phyloP scores from a whole-genome alignment of 2,797 vertebrate species.

The Myioborus miniatus region DNA sequence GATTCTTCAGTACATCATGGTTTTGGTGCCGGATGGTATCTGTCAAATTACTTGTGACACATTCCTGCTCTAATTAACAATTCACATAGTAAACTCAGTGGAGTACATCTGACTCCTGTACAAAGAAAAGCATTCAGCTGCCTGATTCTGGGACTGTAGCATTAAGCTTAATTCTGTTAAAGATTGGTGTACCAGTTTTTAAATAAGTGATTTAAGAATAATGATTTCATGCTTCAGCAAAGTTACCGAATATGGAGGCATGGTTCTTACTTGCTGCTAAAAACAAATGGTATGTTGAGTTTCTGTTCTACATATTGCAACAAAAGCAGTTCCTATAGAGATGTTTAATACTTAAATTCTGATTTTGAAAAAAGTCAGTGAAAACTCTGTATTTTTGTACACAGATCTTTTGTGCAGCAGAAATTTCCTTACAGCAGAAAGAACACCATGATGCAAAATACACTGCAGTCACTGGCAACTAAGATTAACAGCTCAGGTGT shows the following conservation, averaged over 20 bases:
- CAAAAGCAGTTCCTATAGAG: neutral
- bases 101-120: neutral
- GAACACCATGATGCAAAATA: neutral
- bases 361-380: neutral
- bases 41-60: neutral
- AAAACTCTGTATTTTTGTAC: neutral
- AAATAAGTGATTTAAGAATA: neutral
- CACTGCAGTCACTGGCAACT: slow-evolving; percentile 39
- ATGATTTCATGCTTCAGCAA: neutral
- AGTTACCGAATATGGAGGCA: neutral
- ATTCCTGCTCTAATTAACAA: neutral
- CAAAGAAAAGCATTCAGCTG: neutral
- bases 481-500: slow-evolving; percentile 59
- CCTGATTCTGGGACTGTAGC: neutral
- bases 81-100: neutral
- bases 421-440: neutral
- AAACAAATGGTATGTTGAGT: neutral
- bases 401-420: neutral
- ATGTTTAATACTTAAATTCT: neutral
- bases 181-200: neutral
- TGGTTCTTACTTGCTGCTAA: neutral
- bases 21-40: neutral
- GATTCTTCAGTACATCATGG: neutral
- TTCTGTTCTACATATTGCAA: neutral
- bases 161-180: neutral